A percentile compares a stretch with the other conserved stretches of the same genome.
These are phyloP conservation scores for Monomorium pharaonis DNA, from an alignment of 1,140 invertebrate species.

Conservation along the genomic window DNA sequence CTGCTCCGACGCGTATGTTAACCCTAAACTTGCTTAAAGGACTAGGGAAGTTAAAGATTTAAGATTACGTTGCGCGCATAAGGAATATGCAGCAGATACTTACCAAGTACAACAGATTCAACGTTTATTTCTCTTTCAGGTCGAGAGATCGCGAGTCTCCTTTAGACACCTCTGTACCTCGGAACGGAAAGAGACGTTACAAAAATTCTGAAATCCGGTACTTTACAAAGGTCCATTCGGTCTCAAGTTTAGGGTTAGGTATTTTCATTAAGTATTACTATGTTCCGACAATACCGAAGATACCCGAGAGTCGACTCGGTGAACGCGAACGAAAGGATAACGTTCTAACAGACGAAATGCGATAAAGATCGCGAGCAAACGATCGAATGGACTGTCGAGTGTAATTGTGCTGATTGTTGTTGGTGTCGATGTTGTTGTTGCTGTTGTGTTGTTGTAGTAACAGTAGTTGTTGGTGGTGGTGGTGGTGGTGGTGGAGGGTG, in stretches of 20 bases:
- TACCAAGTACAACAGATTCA: neutral
- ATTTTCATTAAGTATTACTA: neutral
- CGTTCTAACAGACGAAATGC: slow-evolving; percentile 1
- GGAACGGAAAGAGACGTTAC: neutral
- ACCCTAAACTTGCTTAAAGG: slow-evolving; percentile 37
- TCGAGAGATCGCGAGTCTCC: too few species aligned
- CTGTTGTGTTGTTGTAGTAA: slow-evolving; percentile 45
- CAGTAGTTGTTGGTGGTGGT: slow-evolving; percentile 42
- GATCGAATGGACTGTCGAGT: slow-evolving; percentile 33
- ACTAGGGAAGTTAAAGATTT: neutral
- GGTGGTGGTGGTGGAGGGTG: slow-evolving; percentile 41
- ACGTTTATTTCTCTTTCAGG: neutral
- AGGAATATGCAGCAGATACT: neutral
- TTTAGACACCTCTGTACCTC: too few species aligned
- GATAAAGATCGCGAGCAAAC: neutral
- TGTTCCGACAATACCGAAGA: neutral
- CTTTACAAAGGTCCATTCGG: neutral
- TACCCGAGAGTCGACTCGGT: neutral
- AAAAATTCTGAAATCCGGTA: neutral
- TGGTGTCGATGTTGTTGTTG: slow-evolving; percentile 27
- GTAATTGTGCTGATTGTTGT: slow-evolving; percentile 55
- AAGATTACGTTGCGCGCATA: neutral
- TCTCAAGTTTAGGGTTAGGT: slow-evolving; percentile 38
- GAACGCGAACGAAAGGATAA: slow-evolving; percentile 7
- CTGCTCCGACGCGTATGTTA: neutral